phyloP scores from a whole-genome alignment of 2,888 invertebrate species.

The Phalera bucephala region DNA sequence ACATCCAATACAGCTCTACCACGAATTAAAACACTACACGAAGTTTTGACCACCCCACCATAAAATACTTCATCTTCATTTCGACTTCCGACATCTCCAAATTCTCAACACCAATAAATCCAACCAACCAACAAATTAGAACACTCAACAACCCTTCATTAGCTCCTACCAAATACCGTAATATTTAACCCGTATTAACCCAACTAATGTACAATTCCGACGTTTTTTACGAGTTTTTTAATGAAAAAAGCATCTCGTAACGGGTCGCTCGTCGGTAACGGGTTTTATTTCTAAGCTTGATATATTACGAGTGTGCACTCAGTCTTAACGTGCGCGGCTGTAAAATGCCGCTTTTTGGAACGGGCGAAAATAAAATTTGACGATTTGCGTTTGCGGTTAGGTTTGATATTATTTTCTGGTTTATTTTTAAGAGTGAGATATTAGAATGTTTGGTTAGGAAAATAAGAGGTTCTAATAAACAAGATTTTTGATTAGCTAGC shows the following conservation, averaged over 20 bases:
- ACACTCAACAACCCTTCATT: background rate
- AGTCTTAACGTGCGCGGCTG: background rate
- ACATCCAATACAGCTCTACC: no score
- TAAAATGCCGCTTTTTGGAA: slow-evolving; percentile 4
- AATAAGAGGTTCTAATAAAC: no score
- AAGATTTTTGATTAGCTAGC: no score
- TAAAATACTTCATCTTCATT: no score
- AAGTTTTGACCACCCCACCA: no score
- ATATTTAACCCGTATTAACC: background rate
- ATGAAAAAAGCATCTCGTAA: slow-evolving; percentile 17
- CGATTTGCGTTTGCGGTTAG: no score
- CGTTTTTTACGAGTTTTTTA: slow-evolving; percentile 22
- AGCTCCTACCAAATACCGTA: background rate
- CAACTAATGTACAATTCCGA: slow-evolving; percentile 2
- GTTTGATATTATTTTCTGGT: no score
- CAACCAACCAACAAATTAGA: background rate
- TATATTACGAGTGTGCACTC: slow-evolving; percentile 13
- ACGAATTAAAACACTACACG: no score
- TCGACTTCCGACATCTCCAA: no score
- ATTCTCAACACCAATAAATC: background rate
- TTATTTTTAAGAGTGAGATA: no score
- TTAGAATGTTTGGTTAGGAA: no score
- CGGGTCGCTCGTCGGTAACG: slow-evolving; percentile 9
- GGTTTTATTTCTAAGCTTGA: slow-evolving; percentile 21
- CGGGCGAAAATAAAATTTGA: background rate